A percentile compares a stretch with the other conserved stretches of the same genome.
These are phyloP conservation scores for Agriopis aurantiaria DNA, from an alignment of 2,888 invertebrate species.

Conservation along the genomic window DNA sequence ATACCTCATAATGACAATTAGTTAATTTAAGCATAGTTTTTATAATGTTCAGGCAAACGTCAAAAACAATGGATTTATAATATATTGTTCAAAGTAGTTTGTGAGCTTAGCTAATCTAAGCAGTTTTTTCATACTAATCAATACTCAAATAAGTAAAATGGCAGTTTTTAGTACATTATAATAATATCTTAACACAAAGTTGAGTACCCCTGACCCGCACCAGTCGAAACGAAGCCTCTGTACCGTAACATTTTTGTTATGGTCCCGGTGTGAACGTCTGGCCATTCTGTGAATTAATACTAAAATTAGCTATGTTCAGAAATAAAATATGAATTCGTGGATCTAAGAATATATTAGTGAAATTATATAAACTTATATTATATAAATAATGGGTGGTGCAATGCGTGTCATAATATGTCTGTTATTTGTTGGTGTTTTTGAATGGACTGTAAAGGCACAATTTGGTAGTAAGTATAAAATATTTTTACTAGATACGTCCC, in stretches of 20 bases:
- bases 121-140: too few relatives aligned
- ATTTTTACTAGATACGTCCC: neutral
- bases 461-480: constrained; percentile 76
- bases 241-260: constrained; percentile 78
- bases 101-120: too few relatives aligned
- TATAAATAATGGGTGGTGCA: constrained; percentile 42
- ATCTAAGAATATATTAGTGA: constrained; percentile 22
- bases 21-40: too few relatives aligned
- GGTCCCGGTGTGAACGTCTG: constrained; percentile 53
- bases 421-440: constrained; percentile 61
- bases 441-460: constrained; percentile 72
- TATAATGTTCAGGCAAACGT: too few relatives aligned
- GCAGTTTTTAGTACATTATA: too few relatives aligned
- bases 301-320: constrained; percentile 22
- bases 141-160: too few relatives aligned
- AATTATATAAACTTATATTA: constrained; percentile 15
- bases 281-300: constrained; percentile 36
- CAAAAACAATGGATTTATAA: too few relatives aligned
- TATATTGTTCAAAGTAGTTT: too few relatives aligned
- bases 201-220: constrained; percentile 62
- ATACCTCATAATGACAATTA: too few relatives aligned
- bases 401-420: constrained; percentile 52
- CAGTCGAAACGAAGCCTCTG: constrained; percentile 69
- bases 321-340: constrained; percentile 21
- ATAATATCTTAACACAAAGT: constrained; percentile 44